phyloP scores from a whole-genome alignment of 2,888 invertebrate species.

The Invenusta paracnida region DNA sequence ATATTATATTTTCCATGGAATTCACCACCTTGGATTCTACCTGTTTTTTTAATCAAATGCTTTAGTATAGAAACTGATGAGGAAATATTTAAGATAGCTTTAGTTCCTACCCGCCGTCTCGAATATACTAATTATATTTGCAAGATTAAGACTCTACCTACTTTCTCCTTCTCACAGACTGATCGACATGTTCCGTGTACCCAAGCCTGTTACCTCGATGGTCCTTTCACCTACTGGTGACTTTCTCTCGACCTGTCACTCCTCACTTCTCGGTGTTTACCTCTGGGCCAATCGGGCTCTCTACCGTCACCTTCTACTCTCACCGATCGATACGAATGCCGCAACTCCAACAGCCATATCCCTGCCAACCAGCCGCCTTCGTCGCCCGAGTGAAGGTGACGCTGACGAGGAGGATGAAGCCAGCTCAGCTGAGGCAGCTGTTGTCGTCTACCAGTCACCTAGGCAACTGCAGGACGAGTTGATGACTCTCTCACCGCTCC shows the following conservation, averaged over 20 bases:
- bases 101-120: too few relatives aligned
- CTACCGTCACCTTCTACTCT: background rate
- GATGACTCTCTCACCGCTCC: background rate
- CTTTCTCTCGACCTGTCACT: constrained; percentile 80
- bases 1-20: too few relatives aligned
- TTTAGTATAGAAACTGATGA: too few relatives aligned
- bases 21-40: too few relatives aligned
- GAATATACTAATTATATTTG: too few relatives aligned
- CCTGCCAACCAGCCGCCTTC: background rate
- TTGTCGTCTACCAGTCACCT: background rate
- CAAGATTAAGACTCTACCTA: too few relatives aligned
- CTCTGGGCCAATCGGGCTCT: background rate
- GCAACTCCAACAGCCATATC: background rate
- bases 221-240: constrained; percentile 85
- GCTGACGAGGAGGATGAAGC: background rate
- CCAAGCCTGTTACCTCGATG: constrained; percentile 76
- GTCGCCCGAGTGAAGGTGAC: background rate
- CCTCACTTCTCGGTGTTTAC: constrained; percentile 75
- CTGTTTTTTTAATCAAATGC: too few relatives aligned
- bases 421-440: too few relatives aligned
- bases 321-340: background rate
- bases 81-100: too few relatives aligned
- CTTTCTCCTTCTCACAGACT: constrained; percentile 54
- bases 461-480: background rate
- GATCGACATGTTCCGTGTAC: constrained; percentile 65